Base-by-base conservation (phyloP, 1,140 invertebrate species). In the Scaptomyza pallida region DNA sequence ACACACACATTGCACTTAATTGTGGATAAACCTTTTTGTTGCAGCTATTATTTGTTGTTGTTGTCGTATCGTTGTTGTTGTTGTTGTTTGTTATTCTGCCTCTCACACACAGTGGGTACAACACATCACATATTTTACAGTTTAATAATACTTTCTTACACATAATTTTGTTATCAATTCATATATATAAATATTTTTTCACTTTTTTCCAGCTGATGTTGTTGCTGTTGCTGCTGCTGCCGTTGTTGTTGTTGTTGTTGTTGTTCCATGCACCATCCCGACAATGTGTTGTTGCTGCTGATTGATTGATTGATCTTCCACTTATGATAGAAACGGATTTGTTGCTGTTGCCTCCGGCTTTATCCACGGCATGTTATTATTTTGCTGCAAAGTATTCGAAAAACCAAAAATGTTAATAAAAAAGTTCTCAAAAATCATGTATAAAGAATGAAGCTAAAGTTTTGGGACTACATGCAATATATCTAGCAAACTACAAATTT, bases 321-420 rank as follows among this genome's bases (percentile, higher is more conserved):
- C 16, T 90, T 91, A 91, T 60, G 90, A 91, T 67, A 91, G 90
- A 89, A 91, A 91, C 62, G 90, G 90, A 88, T 91, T 91, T 57
- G 90, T 90, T 50, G 90, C 80, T 54, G 81, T 67, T 69, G 83
- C 89, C 81, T 91, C 90, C 50, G 90, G 89, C 56, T 90, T 90
- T 45, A 91, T 75, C 90, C 90, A 91, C 56, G 90, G 82, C 89
- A 90, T 90, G 72, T 90, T 90, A 65, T 91, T 90, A 44, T 91
- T 91, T 71, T 86, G 81, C 88, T 89, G 75, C 13, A 89, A n/a
- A 82, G 13, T 12, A 40, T 63, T 43, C 15, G n/a, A 13, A 19
- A 44, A 6, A n/a, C n/a, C 0, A 35, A 15, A 54, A 17, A 45
- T n/a, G n/a, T 72, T 21, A 73, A 41, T 68, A 41, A 17, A 9